phyloP scores from a whole-genome alignment of 2,888 invertebrate genomes.

The Ochropleura leucogaster region DNA sequence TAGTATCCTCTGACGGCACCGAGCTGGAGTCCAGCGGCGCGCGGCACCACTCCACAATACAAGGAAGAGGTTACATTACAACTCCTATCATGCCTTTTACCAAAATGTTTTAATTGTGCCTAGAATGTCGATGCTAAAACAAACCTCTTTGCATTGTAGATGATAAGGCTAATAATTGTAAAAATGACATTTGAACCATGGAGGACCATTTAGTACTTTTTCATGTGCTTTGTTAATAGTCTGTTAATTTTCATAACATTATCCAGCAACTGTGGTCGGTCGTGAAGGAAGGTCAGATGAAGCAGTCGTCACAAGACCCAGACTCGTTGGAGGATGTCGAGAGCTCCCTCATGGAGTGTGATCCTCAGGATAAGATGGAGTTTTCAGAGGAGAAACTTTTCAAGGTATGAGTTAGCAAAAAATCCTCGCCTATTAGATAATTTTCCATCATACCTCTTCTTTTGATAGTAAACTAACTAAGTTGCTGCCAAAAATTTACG shows the following conservation, averaged over 20 bases:
- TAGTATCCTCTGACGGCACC: too few species aligned
- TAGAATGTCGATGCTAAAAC: too few species aligned
- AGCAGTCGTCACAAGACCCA: conserved; percentile 83
- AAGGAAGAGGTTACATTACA: too few species aligned
- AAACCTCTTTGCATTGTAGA: too few species aligned
- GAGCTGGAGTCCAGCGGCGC: too few species aligned
- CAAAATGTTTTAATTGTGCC: too few species aligned
- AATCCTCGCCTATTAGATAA: too few species aligned
- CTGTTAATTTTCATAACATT: conserved; percentile 13
- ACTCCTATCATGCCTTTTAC: too few species aligned
- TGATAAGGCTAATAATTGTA: too few species aligned
- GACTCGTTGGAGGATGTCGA: conserved; percentile 86
- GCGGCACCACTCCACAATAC: too few species aligned
- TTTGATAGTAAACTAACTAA: not conserved
- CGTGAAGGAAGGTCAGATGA: conserved; percentile 84
- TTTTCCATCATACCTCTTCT: too few species aligned
- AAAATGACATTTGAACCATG: too few species aligned
- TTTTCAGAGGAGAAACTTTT: conserved; percentile 83
- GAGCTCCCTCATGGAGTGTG: conserved; percentile 87
- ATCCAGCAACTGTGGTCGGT: conserved; percentile 82
- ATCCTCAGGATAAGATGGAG: conserved; percentile 85
- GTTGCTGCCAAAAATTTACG: not conserved
- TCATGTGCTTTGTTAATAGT: not conserved
- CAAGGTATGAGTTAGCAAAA: conserved; percentile 70
- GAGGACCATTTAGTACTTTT: not conserved